Base-by-base conservation (phyloP, 2,113 vertebrate genomes). In the Pituophis catenifer region DNA sequence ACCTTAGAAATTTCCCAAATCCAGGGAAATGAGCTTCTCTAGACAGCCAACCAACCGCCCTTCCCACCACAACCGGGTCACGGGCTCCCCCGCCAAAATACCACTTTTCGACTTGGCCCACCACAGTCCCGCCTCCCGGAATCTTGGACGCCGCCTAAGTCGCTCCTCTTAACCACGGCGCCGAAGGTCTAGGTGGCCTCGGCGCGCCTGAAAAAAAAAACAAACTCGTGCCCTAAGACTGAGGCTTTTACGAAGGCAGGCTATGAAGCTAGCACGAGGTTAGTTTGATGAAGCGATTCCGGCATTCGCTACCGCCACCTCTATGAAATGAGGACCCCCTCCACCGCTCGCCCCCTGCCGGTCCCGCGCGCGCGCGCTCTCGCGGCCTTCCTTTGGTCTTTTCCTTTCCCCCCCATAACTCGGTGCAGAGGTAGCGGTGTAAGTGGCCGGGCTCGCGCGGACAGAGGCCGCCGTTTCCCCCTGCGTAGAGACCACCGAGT, bases 181-280 rank as follows among this genome's bases (percentile, higher is more conserved):
- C 91, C 89, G 57, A 93, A 5, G 10, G 8, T 24, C 3, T 12
- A 8, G 93, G 44, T 57, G 93, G 0, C 91, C 1, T 3, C 21
- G 29, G 50, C 90, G 96, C 96, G 96, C 96, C 96, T 89, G 89
- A 91, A 95, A 23, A 50, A 50, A 8, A 5, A 50, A 94, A 57
- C 44, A 44, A 70, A 57, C 1, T 89, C 75, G 0, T 29, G 11
- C 7, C 44, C 13, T 3, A 48, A 59, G 21, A 52, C 10, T 53
- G 70, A 86, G 88, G 62, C 89, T 65, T 8, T 12, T 3, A 11
- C 58, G 23, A 15, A 57, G 11, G 8, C 19, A 13, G 10, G 21
- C 48, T 90, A 1, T 0, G 17, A 1, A 2, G 38, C 0, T 38
- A 1, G n/a, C 52, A 10, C 3, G 9, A 33, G 5, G 15, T 2